These are phyloP conservation scores for Aphelocoma californica DNA, from an alignment of 2,797 vertebrate genomes.

Conservation along the genomic window DNA sequence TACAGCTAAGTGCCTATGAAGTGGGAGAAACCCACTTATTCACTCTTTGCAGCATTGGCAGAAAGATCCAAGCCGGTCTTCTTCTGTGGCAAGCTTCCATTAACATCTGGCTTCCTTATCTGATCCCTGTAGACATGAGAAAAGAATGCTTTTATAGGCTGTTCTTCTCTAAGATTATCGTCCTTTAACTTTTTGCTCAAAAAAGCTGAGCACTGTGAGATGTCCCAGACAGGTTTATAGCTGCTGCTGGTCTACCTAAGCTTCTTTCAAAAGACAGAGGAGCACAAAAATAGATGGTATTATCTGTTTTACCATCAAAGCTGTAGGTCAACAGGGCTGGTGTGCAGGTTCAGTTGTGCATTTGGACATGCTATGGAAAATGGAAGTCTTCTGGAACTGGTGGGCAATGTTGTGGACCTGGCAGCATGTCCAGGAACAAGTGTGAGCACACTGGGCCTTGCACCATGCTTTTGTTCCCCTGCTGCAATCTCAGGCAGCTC, in stretches of 20 bases:
- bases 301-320: not conserved
- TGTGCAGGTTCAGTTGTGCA: not conserved
- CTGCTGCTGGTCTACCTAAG: not conserved
- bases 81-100: not conserved
- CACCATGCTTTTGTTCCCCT: not conserved
- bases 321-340: not conserved
- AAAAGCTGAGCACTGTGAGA: not conserved
- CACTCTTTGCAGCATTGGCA: not conserved
- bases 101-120: slow-evolving; percentile 11
- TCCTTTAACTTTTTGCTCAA: not conserved
- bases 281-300: not conserved
- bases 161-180: fast-evolving
- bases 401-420: not conserved
- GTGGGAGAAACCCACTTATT: not conserved
- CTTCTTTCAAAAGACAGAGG: not conserved
- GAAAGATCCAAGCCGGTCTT: not conserved
- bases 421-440: not conserved
- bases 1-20: not conserved
- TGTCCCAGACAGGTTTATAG: not conserved
- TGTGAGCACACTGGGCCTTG: not conserved
- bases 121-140: not conserved
- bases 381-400: not conserved
- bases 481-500: not conserved
- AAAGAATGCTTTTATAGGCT: not conserved
- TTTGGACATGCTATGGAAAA: not conserved